Percentiles rank a stretch among this genome's conserved stretches.
These are phyloP conservation scores for Orestias chungarensis DNA, from an alignment of 2,797 vertebrate species.

Conservation along the genomic window DNA sequence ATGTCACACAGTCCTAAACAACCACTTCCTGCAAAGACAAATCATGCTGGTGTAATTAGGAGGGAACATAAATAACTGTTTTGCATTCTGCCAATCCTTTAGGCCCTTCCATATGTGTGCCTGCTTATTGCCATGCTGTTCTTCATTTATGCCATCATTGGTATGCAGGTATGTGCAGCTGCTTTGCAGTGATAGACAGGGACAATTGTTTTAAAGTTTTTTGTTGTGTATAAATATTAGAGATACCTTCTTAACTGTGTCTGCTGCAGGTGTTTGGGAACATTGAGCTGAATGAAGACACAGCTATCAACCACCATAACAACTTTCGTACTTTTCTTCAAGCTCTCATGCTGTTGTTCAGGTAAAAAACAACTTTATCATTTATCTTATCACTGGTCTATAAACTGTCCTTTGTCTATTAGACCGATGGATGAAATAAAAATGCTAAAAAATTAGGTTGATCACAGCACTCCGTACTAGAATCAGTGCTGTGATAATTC, in stretches of 20 bases:
- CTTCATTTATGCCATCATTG: constrained; percentile 99
- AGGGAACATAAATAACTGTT: constrained; percentile 21
- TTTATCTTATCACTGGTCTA: not conserved
- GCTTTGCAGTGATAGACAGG: not conserved
- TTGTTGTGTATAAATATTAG: no score
- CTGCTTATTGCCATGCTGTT: constrained; percentile 98
- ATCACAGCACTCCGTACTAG: not conserved
- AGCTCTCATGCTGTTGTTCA: constrained; percentile 95
- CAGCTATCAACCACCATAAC: constrained; percentile 93
- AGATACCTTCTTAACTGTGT: constrained; percentile 11
- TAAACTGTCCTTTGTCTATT: not conserved
- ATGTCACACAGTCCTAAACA: constrained; percentile 3
- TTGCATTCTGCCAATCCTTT: constrained; percentile 42
- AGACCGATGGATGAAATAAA: not conserved
- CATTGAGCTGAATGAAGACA: constrained; percentile 90
- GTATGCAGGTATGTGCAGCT: constrained; percentile 90
- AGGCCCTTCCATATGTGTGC: constrained; percentile 97
- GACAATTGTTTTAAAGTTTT: not conserved
- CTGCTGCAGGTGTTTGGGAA: constrained; percentile 92
- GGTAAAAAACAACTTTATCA: constrained; percentile 69
- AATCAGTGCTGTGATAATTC: not conserved
- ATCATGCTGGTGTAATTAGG: constrained; percentile 27
- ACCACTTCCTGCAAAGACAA: not conserved
- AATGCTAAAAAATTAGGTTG: not conserved
- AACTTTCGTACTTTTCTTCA: constrained; percentile 96